phyloP scores from a whole-genome alignment of 2,113 vertebrate genomes.

The Tragulus kanchil region DNA sequence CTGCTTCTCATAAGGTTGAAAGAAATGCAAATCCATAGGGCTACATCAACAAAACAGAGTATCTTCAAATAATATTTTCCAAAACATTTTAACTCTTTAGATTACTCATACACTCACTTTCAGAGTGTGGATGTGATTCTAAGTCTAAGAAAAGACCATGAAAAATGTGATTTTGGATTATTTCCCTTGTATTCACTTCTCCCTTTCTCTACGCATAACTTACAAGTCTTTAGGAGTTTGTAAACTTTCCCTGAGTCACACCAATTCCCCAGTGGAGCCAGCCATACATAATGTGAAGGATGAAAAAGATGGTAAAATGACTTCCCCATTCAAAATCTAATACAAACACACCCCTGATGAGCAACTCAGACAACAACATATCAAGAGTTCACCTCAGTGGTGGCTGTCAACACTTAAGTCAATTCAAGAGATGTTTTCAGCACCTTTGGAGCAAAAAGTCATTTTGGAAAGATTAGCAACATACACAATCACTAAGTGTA shows the following conservation, averaged over 20 bases:
- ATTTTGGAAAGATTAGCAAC: conserved; percentile 75
- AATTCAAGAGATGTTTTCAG: conserved; percentile 48
- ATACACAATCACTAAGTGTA: conserved; percentile 48
- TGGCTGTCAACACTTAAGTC: conserved; percentile 71
- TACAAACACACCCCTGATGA: conserved; percentile 78
- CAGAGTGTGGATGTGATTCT: not conserved
- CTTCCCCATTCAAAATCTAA: conserved; percentile 81
- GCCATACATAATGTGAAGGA: conserved; percentile 83
- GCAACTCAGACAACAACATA: conserved; percentile 62
- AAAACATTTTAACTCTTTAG: conserved; percentile 45
- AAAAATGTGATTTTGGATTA: conserved; percentile 73
- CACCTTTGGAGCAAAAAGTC: conserved; percentile 67
- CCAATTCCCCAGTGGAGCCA: conserved; percentile 82
- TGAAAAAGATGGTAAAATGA: conserved; percentile 80
- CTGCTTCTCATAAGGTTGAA: not conserved
- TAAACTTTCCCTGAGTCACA: conserved; percentile 82
- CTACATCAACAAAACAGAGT: not conserved
- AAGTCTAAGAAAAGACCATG: conserved; percentile 21
- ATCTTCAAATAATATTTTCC: conserved; percentile 51
- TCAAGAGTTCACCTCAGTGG: conserved; percentile 59
- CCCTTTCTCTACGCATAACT: conserved; percentile 65
- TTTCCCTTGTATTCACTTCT: not conserved
- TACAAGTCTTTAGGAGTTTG: conserved; percentile 76
- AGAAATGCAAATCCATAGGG: not conserved
- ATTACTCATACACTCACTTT: conserved; percentile 31